Conservation (phyloP, 2,113 vertebrate genomes). For the Bubo scandiacus region DNA sequence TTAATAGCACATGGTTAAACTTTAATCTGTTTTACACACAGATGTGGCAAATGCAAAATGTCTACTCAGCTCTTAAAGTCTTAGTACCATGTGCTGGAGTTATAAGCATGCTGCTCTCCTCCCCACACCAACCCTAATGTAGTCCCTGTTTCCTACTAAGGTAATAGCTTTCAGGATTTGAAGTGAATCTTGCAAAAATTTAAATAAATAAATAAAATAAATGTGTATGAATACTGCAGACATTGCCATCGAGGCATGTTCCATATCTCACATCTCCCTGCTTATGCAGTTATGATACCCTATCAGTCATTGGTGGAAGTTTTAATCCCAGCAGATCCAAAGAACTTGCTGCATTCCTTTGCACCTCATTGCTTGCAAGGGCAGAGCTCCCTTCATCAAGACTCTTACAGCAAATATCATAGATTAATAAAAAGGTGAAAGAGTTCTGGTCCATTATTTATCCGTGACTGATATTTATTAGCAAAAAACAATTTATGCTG, state of each 20-base stretch:
- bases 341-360: not conserved
- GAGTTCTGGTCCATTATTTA: constrained; percentile 18
- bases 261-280: rapidly evolving
- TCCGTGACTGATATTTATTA: constrained; percentile 36
- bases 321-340: not conserved
- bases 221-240: not conserved
- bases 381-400: not conserved
- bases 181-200: not conserved
- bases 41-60: not conserved
- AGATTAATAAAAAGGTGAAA: constrained; percentile 32
- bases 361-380: not conserved
- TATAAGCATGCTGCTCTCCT: not conserved
- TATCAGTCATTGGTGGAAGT: not conserved
- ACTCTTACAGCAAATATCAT: not conserved
- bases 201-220: not conserved
- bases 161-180: not conserved
- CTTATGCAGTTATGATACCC: rapidly evolving
- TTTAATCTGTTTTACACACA: too few species aligned
- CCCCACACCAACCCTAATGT: not conserved
- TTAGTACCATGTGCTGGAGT: rapidly evolving
- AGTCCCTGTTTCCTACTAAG: not conserved
- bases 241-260: rapidly evolving
- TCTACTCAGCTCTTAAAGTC: not conserved
- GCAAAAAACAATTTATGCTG: not conserved
- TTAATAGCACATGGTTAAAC: not conserved